Evolutionary conservation across 37 sponge, comb jelly and placozoan species (phyloP), one percentile per base, ranked within the genome.

Genomic region (Spongilla lacustris): DNA sequence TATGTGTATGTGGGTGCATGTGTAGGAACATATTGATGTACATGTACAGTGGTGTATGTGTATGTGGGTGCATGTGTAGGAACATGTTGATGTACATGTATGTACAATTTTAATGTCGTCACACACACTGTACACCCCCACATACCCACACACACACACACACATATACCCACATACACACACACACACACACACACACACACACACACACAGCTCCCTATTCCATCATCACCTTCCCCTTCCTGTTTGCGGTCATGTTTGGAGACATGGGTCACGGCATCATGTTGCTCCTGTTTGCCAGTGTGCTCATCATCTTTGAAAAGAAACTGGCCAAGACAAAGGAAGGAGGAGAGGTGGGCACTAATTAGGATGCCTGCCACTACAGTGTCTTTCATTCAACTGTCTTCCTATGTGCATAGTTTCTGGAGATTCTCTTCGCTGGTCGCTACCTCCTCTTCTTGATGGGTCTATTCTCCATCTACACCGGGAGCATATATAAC

Each of bases 241-340:
- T 99, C 87, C 89, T 99, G 81, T 99, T 99, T 88, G 99, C 94
- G 80, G 95, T 99, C 77, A 99, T 99, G 99, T 99, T 99, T 89
- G 99, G 99, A 77, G 99, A 99, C 80, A 89, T 90, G 35, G 99
- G 97, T 31, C 99, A 99, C 80, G 99, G 99, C 0, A 48, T 95
- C n/a, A 84, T 99, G 73, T 95, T 99, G 97, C 84, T 85, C 26
- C 68, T 94, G 24, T 93, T 93, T 87, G 97, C 97, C n/a, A 67
- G 95, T 28, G 67, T 74, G 32, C 81, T 99, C 74, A 95, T 99
- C 69, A n/a, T 97, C 31, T 92, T 91, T 82, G 99, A 99, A 86
- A 95, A 93, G 81, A 81, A 74, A 30, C 85, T 98, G 35, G 69
- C 78, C 29, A 89, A 89, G 46, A 36, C 48, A 33, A 83, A 81